Evolutionary conservation across 2,113 vertebrate species (phyloP), one percentile per base, ranked within the genome.

Genomic region (Protobothrops mucrosquamatus): DNA sequence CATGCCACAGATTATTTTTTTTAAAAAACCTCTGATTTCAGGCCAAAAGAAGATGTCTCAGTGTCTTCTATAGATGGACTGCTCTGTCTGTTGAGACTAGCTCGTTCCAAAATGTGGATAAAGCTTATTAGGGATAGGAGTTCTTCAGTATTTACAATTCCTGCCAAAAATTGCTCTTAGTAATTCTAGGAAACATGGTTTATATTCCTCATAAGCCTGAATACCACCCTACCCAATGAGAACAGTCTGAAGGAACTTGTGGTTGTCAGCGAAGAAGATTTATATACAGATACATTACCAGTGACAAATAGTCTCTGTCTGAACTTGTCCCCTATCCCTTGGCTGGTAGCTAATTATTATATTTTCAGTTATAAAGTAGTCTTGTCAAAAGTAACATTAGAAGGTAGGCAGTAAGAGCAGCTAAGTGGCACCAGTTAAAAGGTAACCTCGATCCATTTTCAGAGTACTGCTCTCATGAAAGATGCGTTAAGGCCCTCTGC

Each of bases 251-350:
- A 54, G 54, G 54, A 54, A 54, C 54, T 54, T 54, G 54, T 54
- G 54, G 54, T 54, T 54, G 54, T 14, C 54, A 54, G 54, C 54
- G 15, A 54, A 54, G 54, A 54, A 54, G n/a, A 74, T 34, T 0
- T 74, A 6, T 74, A 6, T 74, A 18, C 88, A 95, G 95, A 91
- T 5, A 18, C 12, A 7, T 26, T 87, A 87, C 93, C 89, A 95
- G 34, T 34, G 90, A 29, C 91, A 94, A 90, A 88, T 94, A 93
- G 74, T 92, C 94, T 95, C 89, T 15, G 90, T 94, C 92, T 94
- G 85, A 92, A 92, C 86, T 57, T 89, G 39, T 87, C 95, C 55
- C 91, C n/a, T 69, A 8, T 74, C 91, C 55, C 90, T 74, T 93
- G 0, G 23, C 91, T 95, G 15, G 94, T 93, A 4, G 39, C 95